Base-by-base conservation (phyloP, 2,113 vertebrate species). In the Xyrauchen texanus region DNA sequence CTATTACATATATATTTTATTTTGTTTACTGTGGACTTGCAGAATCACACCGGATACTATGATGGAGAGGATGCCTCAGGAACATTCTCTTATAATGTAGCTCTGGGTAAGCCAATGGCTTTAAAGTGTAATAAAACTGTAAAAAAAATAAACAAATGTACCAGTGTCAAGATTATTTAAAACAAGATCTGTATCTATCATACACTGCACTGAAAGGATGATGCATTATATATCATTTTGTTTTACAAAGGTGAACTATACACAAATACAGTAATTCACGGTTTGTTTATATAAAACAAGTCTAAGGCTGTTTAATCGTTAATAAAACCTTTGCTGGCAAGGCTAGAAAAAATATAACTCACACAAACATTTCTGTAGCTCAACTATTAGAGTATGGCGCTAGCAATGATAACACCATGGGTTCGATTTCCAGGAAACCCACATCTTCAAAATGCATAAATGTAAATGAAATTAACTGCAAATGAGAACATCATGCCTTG, bases 1-100 rank as follows among this genome's bases (percentile, higher is more conserved):
- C 83, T 88, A 80, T 34, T 83, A 89, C 88, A 82, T 87, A 90
- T 87, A 90, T 88, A 81, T 89, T 89, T 88, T 66, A 90, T 86
- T 86, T 83, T 90, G 87, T 89, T 88, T 88, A 87, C 83, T 74
- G 78, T 64, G 76, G 86, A 84, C 85, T 82, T 83, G 82, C 83
- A 80, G 84, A 83, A 82, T 86, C 82, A 78, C 60, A 75, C 13
- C 7, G 66, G 16, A 34, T 60, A 16, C 11, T 15, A 6, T 34
- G 63, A 68, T 51, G 6, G 69, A 78, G 73, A 44, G 66, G 77
- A 44, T 66, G 84, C 88, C 79, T 63, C n/a, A 4, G 84, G 85
- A 34, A 77, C 64, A 64, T 83, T 84, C 4, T 4, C 42, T 47
- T 60, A 47, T 60, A 58, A 58, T 70, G 12, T 71, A 72, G 42